Evolutionary conservation across 2,113 vertebrate species (phyloP).

Genomic region (Notothenia rossii): DNA sequence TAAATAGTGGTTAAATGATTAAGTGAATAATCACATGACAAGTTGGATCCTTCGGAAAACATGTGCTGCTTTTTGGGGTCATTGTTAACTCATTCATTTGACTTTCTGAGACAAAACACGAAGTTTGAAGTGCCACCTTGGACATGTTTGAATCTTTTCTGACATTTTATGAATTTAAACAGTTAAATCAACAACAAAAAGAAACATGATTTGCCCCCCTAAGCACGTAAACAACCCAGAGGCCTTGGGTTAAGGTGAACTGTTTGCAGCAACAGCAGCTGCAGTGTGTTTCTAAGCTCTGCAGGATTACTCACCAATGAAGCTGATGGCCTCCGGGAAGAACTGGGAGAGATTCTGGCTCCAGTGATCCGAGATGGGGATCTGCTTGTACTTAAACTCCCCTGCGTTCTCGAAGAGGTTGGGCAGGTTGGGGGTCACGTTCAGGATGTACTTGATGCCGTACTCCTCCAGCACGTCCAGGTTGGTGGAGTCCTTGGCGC

Average conservation of each 20-base stretch:
- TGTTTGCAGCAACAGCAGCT: neutral
- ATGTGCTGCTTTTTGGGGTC: neutral
- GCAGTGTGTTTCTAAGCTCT: neutral
- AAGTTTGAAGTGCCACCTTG: neutral
- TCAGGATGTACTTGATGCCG: constrained; percentile 99
- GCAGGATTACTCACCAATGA: constrained; percentile 90
- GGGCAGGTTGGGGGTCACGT: constrained; percentile 98
- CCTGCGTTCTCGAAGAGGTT: constrained; percentile 98
- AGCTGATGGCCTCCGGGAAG: constrained; percentile 98
- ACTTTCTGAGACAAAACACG: neutral
- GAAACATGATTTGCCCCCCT: neutral
- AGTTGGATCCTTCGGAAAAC: neutral
- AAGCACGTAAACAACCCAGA: neutral
- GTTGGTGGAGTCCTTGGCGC: constrained; percentile 98
- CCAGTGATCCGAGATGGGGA: constrained; percentile 99
- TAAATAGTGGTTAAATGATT: neutral
- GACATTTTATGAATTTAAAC: neutral
- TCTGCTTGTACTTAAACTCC: constrained; percentile 99
- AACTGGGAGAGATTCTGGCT: constrained; percentile 99
- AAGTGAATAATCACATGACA: neutral
- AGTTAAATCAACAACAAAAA: neutral
- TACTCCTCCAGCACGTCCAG: constrained; percentile 97
- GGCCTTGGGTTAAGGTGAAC: neutral
- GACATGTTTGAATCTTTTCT: neutral
- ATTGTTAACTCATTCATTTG: neutral